A percentile compares a stretch with the other conserved stretches of the same genome.
These are phyloP conservation scores for Psammodynastes pulverulentus DNA, from an alignment of 2,113 vertebrate genomes.

Conservation along the genomic window DNA sequence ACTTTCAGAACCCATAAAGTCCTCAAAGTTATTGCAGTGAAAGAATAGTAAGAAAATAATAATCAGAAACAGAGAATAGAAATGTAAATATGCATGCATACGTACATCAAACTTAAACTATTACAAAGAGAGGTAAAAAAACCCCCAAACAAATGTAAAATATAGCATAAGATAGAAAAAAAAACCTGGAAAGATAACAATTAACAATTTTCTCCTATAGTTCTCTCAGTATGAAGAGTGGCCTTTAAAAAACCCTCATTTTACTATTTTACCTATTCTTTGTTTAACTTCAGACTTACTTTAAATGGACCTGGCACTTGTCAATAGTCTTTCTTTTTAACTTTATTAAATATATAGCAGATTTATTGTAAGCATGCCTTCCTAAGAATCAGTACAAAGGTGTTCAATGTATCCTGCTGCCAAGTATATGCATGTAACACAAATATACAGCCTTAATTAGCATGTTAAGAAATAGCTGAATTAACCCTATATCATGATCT, in stretches of 20 bases:
- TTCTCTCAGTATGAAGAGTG: background rate
- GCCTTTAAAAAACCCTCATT: background rate
- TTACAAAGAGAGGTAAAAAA: background rate
- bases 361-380: too few relatives aligned
- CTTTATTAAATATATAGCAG: background rate
- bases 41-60: background rate
- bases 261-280: background rate
- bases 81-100: background rate
- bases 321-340: slow-evolving; percentile 3
- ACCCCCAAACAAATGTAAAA: background rate
- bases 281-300: background rate
- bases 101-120: background rate
- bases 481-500: background rate
- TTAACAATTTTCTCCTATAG: background rate
- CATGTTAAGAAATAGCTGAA: slow-evolving; percentile 11
- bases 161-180: background rate
- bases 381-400: background rate
- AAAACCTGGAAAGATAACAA: background rate
- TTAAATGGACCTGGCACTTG: background rate
- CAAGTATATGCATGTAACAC: background rate
- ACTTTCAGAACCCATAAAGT: background rate
- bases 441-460: background rate
- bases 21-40: background rate
- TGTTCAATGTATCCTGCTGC: background rate
- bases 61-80: background rate